These are phyloP conservation scores for Psilanteris sp. DNA, from an alignment of 1,140 invertebrate species.

Conservation along the genomic window DNA sequence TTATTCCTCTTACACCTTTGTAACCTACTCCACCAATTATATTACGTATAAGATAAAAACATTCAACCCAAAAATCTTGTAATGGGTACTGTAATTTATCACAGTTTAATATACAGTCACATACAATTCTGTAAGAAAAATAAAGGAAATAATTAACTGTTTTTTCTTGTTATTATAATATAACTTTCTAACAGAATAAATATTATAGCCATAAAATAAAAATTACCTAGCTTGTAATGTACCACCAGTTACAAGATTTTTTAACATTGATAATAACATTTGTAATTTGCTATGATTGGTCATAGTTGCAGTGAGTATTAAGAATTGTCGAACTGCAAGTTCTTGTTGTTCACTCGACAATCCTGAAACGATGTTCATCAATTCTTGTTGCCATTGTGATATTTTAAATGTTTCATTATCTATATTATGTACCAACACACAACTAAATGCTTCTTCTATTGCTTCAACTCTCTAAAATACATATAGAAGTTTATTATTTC, in stretches of 20 bases:
- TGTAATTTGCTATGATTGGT: constrained; percentile 86
- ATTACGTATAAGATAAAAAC: constrained; percentile 90
- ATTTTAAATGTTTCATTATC: constrained; percentile 85
- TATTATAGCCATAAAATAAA: no score
- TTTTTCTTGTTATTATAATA: no score
- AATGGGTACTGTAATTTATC: constrained; percentile 89
- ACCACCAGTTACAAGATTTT: constrained; percentile 85
- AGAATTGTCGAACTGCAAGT: constrained; percentile 84
- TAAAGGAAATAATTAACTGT: no score
- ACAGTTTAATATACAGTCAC: constrained; percentile 89
- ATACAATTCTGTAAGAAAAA: constrained; percentile 85
- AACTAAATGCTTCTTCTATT: constrained; percentile 92
- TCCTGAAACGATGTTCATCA: constrained; percentile 79
- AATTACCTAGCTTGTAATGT: constrained; percentile 83
- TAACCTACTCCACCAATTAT: constrained; percentile 96
- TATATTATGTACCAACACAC: constrained; percentile 87
- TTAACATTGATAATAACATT: constrained; percentile 85
- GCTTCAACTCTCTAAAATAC: constrained; percentile 85
- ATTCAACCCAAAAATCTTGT: constrained; percentile 92
- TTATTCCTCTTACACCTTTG: constrained; percentile 94
- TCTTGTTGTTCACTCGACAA: constrained; percentile 86
- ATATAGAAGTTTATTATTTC: no score
- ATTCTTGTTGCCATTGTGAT: constrained; percentile 83
- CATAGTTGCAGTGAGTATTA: constrained; percentile 84
- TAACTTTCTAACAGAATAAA: no score